Base-by-base conservation (phyloP, 2,797 vertebrate genomes). In the Euthynnus affinis region DNA sequence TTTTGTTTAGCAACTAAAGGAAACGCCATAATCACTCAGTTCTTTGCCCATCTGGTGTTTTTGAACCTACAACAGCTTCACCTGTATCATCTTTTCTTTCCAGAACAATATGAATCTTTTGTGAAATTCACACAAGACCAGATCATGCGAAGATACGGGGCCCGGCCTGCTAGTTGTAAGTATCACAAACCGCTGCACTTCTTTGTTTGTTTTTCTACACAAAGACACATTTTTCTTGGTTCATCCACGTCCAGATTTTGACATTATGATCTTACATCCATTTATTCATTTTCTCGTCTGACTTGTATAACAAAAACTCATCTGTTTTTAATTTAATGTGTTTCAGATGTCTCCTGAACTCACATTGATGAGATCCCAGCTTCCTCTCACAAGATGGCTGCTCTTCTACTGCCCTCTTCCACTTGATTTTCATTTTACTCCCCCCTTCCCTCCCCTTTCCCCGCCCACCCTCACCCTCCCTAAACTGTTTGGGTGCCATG, bases 111-210 rank as follows among this genome's bases (percentile, higher is more conserved):
- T 89, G 97, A 98, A 95, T 97, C 97, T 85, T 98, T 98, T 95
- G 97, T 98, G 96, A 98, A 98, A 96, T 98, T 98, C 94, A 98
- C 97, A 94, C 97, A 98, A 94, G 97, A 98, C 94, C 97, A 98
- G 95, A 98, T 98, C 85, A 98, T 98, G 97, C 96, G 97, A 95
- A 96, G 96, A 95, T 98, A 97, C 64, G 97, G 97, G 44, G 95
- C 96, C 89, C 94, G 97, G 88, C 96, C 97, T 87, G 96, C 97
- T 81, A 98, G 97, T 94, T 98, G 97, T 98, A 88, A 95, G 97
- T 96, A 83, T 80, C n/a, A 10, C 2, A 17, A 37, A 20, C n/a
- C 5, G 15, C 20, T 4, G 15, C 20, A 3, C 0, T 58, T 62
- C 64, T 25, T 2, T 52, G 32, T 5, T 37, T 48, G 44, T 48